Conservation (phyloP, 2,797 vertebrate species). For the Malurus leucopterus region DNA sequence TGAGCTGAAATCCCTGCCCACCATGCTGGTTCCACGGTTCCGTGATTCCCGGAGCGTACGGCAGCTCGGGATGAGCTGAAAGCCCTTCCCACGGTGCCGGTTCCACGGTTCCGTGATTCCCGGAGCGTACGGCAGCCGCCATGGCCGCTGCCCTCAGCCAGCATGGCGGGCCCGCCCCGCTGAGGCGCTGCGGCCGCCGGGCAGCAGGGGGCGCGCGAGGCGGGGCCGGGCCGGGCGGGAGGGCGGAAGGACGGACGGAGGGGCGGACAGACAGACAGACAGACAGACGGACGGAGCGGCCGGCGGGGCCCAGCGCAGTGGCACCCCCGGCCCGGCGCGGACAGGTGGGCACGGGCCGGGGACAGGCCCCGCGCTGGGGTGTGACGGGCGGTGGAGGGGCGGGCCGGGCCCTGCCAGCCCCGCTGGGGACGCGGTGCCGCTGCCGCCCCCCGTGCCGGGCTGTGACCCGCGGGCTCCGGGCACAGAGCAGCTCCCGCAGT, state of each 20-base stretch:
- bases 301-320: background rate
- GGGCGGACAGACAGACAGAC: too few relatives aligned
- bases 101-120: too few relatives aligned
- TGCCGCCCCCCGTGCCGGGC: background rate
- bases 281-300: background rate
- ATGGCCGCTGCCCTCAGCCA: accelerated
- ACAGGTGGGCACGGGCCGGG: background rate
- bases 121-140: accelerated
- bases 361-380: background rate
- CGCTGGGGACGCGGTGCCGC: background rate
- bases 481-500: background rate
- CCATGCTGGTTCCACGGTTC: accelerated
- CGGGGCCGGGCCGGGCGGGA: background rate
- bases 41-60: background rate
- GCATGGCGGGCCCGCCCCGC: background rate
- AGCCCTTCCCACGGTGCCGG: accelerated
- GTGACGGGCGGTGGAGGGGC: background rate
- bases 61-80: too few relatives aligned
- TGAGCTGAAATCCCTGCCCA: too few relatives aligned
- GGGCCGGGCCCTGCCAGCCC: background rate
- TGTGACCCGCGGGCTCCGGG: background rate
- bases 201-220: background rate
- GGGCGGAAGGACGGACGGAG: background rate
- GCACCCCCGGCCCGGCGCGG: background rate
- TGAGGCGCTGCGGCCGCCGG: background rate